A percentile compares a stretch with the other conserved stretches of the same genome.
These are phyloP conservation scores for Branchipolynoe longqiensis DNA, from an alignment of 2,888 invertebrate genomes.

Conservation along the genomic window DNA sequence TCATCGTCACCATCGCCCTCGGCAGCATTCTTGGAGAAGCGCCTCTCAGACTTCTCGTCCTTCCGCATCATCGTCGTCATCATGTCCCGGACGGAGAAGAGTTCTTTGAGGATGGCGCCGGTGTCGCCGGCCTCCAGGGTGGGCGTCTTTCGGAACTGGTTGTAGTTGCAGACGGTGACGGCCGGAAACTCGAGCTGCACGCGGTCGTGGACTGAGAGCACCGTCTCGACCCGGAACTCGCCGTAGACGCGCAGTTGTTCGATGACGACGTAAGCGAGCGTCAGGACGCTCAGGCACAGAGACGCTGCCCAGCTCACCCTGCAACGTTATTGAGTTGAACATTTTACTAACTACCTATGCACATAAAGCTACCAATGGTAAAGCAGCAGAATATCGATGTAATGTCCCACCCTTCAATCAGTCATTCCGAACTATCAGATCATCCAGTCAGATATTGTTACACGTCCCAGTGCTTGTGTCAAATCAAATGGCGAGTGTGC, in stretches of 20 bases:
- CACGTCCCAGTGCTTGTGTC: too few species aligned
- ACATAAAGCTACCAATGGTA: too few species aligned
- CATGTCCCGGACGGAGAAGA: not conserved
- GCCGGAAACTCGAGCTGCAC: conserved; percentile 54
- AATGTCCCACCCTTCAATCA: too few species aligned
- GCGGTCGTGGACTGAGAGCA: conserved; percentile 51
- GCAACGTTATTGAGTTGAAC: too few species aligned
- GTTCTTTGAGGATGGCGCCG: conserved; percentile 15
- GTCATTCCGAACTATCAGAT: too few species aligned
- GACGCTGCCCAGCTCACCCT: conserved; percentile 45
- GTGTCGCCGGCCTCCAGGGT: conserved; percentile 36
- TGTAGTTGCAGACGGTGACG: conserved; percentile 58
- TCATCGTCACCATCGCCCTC: too few species aligned
- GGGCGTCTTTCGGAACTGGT: conserved; percentile 57
- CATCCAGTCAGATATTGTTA: too few species aligned
- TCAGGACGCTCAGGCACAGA: not conserved
- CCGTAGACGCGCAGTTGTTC: conserved; percentile 27
- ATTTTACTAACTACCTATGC: too few species aligned
- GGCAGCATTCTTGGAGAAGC: too few species aligned
- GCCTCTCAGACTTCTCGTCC: not conserved
- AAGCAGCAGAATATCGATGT: too few species aligned
- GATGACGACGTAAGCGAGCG: conserved; percentile 27
- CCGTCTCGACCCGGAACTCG: conserved; percentile 49
- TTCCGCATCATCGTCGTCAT: conserved; percentile 3
- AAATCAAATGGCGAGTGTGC: too few species aligned